phyloP scores from a whole-genome alignment of 92 coral and sea anemone genomes.

The Epizoanthus rinbou region DNA sequence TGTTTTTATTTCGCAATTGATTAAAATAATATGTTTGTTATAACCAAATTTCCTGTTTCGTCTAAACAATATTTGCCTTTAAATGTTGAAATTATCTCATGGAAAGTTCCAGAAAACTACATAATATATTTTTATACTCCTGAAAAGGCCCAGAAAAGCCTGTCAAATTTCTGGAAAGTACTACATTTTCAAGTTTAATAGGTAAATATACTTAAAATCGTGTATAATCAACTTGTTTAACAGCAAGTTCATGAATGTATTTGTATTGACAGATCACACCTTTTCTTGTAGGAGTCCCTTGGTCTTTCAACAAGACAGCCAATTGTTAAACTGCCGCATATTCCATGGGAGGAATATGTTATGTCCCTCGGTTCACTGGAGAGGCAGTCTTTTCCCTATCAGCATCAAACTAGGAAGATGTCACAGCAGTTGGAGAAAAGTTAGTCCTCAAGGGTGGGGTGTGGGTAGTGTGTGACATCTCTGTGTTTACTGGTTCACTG shows the following conservation, averaged over 20 bases:
- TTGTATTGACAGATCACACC: neutral
- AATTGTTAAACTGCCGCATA: constrained; percentile 73
- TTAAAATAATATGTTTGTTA: no score
- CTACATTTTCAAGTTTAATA: neutral
- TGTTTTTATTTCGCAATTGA: no score
- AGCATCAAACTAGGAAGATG: constrained; percentile 79
- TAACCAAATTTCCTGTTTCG: neutral
- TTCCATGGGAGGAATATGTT: constrained; percentile 93
- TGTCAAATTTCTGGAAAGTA: neutral
- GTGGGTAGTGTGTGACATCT: neutral
- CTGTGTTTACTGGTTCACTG: no score
- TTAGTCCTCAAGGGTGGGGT: constrained; percentile 19
- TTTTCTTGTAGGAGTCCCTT: constrained; percentile 70
- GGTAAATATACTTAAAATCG: neutral
- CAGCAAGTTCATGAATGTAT: neutral
- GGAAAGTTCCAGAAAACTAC: no score
- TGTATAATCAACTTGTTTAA: neutral
- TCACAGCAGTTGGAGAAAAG: constrained; percentile 73
- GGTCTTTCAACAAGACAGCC: constrained; percentile 76
- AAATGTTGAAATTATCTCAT: neutral
- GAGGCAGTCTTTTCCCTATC: constrained; percentile 58
- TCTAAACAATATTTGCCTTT: neutral
- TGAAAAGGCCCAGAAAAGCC: no score
- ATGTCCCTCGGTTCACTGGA: constrained; percentile 81
- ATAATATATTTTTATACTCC: no score